These are phyloP conservation scores for Lepisosteus osseus DNA, from an alignment of 2,113 vertebrate genomes.

Conservation along the genomic window DNA sequence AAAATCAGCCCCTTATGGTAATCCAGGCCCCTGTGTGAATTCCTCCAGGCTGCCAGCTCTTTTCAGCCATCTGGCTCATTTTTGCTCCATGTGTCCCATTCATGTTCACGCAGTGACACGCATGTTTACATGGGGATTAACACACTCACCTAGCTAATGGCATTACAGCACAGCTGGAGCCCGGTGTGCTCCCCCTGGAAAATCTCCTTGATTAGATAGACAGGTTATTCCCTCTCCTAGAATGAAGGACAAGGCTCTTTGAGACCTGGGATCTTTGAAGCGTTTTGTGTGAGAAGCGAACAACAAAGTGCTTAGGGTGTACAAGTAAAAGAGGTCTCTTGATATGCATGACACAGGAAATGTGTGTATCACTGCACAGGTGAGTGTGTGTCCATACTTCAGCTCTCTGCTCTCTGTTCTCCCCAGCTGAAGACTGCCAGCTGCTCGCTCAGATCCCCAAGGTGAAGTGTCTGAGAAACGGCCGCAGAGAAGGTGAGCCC, in stretches of 20 bases:
- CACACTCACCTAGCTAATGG: background rate
- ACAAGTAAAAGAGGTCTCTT: no score
- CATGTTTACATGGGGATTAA: conserved; percentile 8
- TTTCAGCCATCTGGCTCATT: background rate
- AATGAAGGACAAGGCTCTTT: no score
- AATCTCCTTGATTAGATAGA: conserved; percentile 14
- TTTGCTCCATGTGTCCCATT: background rate
- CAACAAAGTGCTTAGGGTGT: no score
- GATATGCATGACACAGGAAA: background rate
- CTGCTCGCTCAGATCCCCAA: conserved; percentile 92
- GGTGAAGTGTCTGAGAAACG: conserved; percentile 88
- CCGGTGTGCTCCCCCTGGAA: background rate
- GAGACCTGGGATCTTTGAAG: no score
- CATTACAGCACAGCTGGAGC: background rate
- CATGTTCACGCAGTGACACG: no score
- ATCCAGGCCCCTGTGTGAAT: no score
- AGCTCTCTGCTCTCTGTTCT: conserved; percentile 3
- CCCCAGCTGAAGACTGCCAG: conserved; percentile 89
- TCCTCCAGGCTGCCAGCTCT: background rate
- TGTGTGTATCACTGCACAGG: conserved; percentile 1
- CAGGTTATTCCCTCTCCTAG: background rate
- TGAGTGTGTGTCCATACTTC: conserved; percentile 23
- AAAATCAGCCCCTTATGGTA: no score
- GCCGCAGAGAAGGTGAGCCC: conserved; percentile 80
- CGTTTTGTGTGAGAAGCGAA: no score